phyloP scores from a whole-genome alignment of 2,888 invertebrate genomes.

The Camptogramma bilineatum region DNA sequence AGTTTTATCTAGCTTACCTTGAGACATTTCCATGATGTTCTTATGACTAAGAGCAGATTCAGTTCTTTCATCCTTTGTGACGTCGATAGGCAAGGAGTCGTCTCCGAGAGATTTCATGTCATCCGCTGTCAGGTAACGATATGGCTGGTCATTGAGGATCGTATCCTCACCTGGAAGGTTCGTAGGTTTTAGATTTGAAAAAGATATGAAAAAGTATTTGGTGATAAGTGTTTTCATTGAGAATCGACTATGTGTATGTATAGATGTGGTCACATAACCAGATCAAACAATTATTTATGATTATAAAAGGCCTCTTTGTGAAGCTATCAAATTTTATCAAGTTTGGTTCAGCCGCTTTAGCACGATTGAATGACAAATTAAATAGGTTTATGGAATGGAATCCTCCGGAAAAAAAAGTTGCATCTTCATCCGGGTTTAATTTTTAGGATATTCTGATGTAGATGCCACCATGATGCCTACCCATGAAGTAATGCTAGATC shows the following conservation, averaged over 20 bases:
- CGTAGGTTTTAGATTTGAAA: neutral
- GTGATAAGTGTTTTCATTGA: neutral
- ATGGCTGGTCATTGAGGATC: constrained; percentile 95
- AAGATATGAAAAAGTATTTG: neutral
- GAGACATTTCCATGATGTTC: constrained; percentile 82
- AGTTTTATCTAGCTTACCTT: constrained; percentile 60
- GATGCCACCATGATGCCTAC: neutral
- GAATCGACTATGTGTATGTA: neutral
- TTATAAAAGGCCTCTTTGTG: too few species aligned
- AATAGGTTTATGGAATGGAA: neutral
- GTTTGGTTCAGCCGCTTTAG: too few species aligned
- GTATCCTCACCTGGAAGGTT: constrained; percentile 92
- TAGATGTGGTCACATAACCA: neutral
- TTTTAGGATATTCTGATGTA: too few species aligned
- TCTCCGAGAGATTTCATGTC: constrained; percentile 98
- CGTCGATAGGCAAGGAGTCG: constrained; percentile 96
- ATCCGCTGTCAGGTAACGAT: constrained; percentile 96
- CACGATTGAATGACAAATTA: neutral
- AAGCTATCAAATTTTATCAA: too few species aligned
- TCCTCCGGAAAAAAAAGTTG: too few species aligned
- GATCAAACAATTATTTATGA: too few species aligned
- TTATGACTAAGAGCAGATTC: constrained; percentile 87
- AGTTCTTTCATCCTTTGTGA: constrained; percentile 94
- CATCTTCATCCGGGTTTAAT: too few species aligned
- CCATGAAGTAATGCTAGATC: too few species aligned